Base-by-base conservation (phyloP, 2,797 vertebrate genomes). In the Coregonus sp. region DNA sequence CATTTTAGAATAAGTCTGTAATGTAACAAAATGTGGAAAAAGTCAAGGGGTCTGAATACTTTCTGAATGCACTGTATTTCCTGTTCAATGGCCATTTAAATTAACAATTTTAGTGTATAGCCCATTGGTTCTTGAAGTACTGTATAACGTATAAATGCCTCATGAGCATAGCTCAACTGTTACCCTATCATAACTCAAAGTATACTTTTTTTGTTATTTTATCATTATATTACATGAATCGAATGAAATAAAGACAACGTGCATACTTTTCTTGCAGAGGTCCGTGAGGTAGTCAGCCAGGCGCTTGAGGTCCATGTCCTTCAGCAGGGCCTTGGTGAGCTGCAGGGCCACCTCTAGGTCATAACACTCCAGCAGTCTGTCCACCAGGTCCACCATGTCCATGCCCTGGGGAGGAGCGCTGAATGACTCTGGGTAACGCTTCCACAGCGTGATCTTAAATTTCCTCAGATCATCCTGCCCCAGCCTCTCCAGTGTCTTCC, bases 321-420 rank as follows among this genome's bases (percentile, higher is more conserved):
- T 65, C 1, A 95, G 88, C 51, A 92, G 2, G 1, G 51, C 75
- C 77, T 80, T 75, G 50, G 90, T 93, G 72, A 95, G 86, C 75
- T 89, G 87, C 80, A 94, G 70, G 40, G 92, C 89, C 0, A 74
- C 65, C 73, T 88, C 83, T 31, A 90, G 83, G 68, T 50, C 72
- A 79, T 87, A 91, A 70, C 79, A 67, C 87, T 93, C 92, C 0
- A 94, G 83, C 79, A 94, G 73, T 52, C 83, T 83, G 79, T 94
- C 93, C 69, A 92, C 93, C 2, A 94, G 47, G 74, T 90, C 9
- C 82, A 94, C 50, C n/a, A 90, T 9, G 70, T 95, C 93, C 82
- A 86, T 70, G 75, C n/a, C 40, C 54, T 90, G 83, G 1, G 86
- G 80, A 33, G 86, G 70, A 47, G 78, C 78, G 76, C 20, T 86